These are phyloP conservation scores for Platichthys flesus DNA, from an alignment of 2,113 vertebrate genomes.

Conservation along the genomic window DNA sequence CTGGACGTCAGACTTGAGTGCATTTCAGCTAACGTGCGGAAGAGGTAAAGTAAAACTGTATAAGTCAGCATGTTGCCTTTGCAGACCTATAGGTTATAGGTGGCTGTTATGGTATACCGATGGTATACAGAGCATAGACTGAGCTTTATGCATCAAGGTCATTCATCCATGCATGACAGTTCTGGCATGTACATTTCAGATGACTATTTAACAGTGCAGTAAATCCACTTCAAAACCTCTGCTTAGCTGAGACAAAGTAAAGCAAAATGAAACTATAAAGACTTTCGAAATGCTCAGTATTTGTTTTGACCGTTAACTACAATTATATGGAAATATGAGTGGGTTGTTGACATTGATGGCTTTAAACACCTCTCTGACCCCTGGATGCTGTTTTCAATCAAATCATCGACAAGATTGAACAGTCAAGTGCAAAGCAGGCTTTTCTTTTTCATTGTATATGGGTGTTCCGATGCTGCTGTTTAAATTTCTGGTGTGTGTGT, in stretches of 20 bases:
- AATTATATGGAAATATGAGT: neutral
- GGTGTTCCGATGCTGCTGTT: constrained; percentile 14
- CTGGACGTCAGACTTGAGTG: constrained; percentile 52
- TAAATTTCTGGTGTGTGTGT: neutral
- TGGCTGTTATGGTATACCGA: constrained; percentile 17
- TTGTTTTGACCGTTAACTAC: neutral
- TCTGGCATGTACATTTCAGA: constrained; percentile 28
- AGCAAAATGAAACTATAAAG: neutral
- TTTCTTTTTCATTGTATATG: constrained; percentile 13
- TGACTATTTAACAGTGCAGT: neutral
- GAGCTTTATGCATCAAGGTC: constrained; percentile 19
- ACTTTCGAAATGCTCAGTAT: too few relatives aligned
- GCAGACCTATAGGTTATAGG: constrained; percentile 18
- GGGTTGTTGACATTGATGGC: constrained; percentile 5
- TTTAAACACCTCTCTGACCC: constrained; percentile 18
- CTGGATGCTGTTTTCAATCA: constrained; percentile 14
- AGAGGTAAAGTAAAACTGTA: constrained; percentile 65
- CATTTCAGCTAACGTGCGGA: constrained; percentile 41
- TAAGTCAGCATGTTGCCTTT: constrained; percentile 14
- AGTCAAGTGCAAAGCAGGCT: constrained; percentile 15
- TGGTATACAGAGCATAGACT: constrained; percentile 2
- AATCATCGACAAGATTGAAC: neutral
- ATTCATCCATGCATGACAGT: constrained; percentile 39
- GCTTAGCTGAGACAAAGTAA: too few relatives aligned
- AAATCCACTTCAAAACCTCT: neutral